A percentile compares a stretch with the other conserved stretches of the same genome.
phyloP scores from a whole-genome alignment of 2,888 invertebrate genomes.

The Zele albiditarsus region DNA sequence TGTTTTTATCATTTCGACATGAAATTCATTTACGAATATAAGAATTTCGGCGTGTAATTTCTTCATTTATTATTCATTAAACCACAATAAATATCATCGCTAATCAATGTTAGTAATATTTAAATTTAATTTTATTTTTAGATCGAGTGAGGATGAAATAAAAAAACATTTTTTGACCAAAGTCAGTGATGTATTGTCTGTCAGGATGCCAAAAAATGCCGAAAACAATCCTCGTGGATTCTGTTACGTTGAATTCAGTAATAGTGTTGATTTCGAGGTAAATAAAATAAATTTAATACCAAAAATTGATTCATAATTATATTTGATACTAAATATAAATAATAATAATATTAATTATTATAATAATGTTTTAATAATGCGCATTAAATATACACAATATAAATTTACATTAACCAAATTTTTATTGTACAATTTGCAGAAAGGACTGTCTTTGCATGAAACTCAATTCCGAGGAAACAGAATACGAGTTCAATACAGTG shows the following conservation, averaged over 20 bases:
- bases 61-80: not conserved
- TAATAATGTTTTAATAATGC: too few relatives aligned
- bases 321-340: too few relatives aligned
- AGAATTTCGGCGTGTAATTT: too few relatives aligned
- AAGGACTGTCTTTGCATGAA: slow-evolving; percentile 72
- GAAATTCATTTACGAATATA: too few relatives aligned
- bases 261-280: slow-evolving; percentile 72
- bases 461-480: slow-evolving; percentile 69
- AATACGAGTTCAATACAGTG: slow-evolving; percentile 73
- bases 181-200: slow-evolving; percentile 66
- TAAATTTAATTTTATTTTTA: slow-evolving; percentile 47
- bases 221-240: slow-evolving; percentile 70
- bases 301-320: too few relatives aligned
- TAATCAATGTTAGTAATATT: slow-evolving; percentile 14
- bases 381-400: too few relatives aligned
- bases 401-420: too few relatives aligned
- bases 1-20: too few relatives aligned
- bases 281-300: slow-evolving; percentile 11
- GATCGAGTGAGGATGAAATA: slow-evolving; percentile 68
- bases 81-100: not conserved
- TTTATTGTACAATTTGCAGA: slow-evolving; percentile 64
- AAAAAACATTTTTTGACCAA: slow-evolving; percentile 72
- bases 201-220: slow-evolving; percentile 70
- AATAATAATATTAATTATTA: too few relatives aligned
- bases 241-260: slow-evolving; percentile 72